phyloP scores from a whole-genome alignment of 2,888 invertebrate genomes.

The Drosophila hamatofila region DNA sequence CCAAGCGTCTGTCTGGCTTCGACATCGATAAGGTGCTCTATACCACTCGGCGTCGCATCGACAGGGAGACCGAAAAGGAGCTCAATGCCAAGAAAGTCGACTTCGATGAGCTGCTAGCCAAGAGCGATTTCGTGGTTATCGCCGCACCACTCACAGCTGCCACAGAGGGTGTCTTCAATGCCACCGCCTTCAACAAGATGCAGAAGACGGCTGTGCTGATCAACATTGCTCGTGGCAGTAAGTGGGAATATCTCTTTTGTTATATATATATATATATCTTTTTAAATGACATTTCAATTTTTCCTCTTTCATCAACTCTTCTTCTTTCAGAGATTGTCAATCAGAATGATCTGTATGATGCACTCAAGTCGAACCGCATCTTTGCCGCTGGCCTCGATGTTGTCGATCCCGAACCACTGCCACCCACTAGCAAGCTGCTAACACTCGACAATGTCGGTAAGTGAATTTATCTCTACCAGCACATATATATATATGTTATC shows the following conservation, averaged over 20 bases:
- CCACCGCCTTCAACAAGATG: conserved; percentile 90
- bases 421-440: conserved; percentile 91
- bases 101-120: conserved; percentile 88
- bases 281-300: no score
- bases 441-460: conserved; percentile 92
- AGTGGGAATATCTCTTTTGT: conserved; percentile 30
- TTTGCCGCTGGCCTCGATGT: conserved; percentile 97
- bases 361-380: conserved; percentile 90
- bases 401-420: conserved; percentile 95
- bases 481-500: conserved; percentile 38
- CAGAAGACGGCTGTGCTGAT: conserved; percentile 90
- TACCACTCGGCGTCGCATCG: conserved; percentile 88
- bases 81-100: conserved; percentile 88
- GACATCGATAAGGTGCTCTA: conserved; percentile 90
- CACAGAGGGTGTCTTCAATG: conserved; percentile 89
- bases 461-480: conserved; percentile 36
- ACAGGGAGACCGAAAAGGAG: conserved; percentile 83
- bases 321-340: conserved; percentile 88
- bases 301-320: neutral
- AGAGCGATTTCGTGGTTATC: conserved; percentile 91
- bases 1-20: conserved; percentile 90
- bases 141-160: conserved; percentile 88
- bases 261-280: no score
- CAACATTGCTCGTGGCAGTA: conserved; percentile 89
- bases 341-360: conserved; percentile 92